phyloP scores from a whole-genome alignment of 2,888 invertebrate genomes.

The Aradus depressus region DNA sequence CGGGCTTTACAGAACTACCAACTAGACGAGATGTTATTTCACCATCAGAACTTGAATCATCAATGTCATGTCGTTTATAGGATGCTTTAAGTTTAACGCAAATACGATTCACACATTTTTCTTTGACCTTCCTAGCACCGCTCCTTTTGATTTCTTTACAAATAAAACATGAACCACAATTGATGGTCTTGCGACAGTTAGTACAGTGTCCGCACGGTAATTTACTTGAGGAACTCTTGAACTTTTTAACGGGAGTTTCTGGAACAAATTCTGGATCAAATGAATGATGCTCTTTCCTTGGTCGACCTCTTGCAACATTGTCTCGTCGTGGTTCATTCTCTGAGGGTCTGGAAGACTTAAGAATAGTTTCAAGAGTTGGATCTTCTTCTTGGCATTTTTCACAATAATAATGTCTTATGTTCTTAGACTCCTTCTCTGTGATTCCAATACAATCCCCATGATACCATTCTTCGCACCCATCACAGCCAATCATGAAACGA shows the following conservation, averaged over 20 bases:
- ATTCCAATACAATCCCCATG: constrained; percentile 96
- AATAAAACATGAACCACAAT: constrained; percentile 58
- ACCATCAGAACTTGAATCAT: constrained; percentile 31
- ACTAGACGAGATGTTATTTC: constrained; percentile 17
- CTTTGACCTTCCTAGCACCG: constrained; percentile 22
- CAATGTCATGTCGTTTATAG: constrained; percentile 25
- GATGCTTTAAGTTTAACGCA: constrained; percentile 19
- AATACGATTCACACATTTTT: constrained; percentile 29
- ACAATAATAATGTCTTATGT: constrained; percentile 89
- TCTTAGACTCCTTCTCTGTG: constrained; percentile 82
- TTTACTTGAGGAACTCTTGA: constrained; percentile 26
- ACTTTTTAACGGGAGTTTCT: constrained; percentile 34
- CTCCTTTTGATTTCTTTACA: constrained; percentile 45
- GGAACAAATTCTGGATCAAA: constrained; percentile 2
- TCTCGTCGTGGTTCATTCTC: constrained; percentile 31
- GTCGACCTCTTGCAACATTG: constrained; percentile 18
- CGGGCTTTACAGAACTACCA: constrained; percentile 20
- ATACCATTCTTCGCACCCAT: constrained; percentile 97
- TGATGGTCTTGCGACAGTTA: constrained; percentile 56
- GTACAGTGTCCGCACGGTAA: constrained; percentile 63
- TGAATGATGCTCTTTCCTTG: constrained; percentile 27
- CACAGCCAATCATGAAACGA: constrained; percentile 96
- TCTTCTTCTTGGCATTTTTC: constrained; percentile 73
- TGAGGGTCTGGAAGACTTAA: constrained; percentile 35
- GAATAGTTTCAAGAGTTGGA: constrained; percentile 48